These are phyloP conservation scores for Branchipolynoe longqiensis DNA, from an alignment of 2,888 invertebrate species.

Conservation along the genomic window DNA sequence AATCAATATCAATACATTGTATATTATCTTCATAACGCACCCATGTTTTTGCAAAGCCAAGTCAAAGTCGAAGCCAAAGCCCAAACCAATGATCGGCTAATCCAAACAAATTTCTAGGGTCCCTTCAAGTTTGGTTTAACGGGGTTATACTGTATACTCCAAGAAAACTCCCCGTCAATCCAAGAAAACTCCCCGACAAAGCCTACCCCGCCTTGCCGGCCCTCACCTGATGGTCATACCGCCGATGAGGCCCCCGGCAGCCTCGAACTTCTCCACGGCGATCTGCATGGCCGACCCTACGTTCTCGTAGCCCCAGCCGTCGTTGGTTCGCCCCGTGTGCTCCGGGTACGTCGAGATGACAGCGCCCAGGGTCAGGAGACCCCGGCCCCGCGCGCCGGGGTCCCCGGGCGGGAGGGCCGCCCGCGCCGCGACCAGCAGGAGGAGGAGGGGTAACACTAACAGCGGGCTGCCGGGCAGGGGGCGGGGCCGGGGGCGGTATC, in stretches of 20 bases:
- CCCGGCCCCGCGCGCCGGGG: background rate
- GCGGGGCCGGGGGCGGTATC: background rate
- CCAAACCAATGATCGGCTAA: too few relatives aligned
- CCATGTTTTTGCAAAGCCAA: too few relatives aligned
- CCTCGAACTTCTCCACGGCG: constrained; percentile 19
- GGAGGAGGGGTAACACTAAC: background rate
- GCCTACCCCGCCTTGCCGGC: background rate
- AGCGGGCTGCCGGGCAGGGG: background rate
- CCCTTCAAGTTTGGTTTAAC: too few relatives aligned
- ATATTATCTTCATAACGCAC: too few relatives aligned
- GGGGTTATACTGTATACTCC: too few relatives aligned
- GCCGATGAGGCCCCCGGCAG: constrained; percentile 30
- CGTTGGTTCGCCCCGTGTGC: background rate
- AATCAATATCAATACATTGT: background rate
- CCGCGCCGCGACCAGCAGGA: background rate
- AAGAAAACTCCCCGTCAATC: background rate
- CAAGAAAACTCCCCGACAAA: background rate
- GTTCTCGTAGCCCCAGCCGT: constrained; percentile 51
- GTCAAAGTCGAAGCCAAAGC: too few relatives aligned
- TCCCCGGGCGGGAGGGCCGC: background rate
- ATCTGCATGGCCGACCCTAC: constrained; percentile 48
- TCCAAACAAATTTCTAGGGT: too few relatives aligned
- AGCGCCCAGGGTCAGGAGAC: constrained; percentile 23
- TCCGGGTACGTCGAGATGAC: constrained; percentile 46
- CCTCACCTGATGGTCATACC: constrained; percentile 31